phyloP scores from a whole-genome alignment of 1,140 invertebrate genomes.

The Tribolium madens region DNA sequence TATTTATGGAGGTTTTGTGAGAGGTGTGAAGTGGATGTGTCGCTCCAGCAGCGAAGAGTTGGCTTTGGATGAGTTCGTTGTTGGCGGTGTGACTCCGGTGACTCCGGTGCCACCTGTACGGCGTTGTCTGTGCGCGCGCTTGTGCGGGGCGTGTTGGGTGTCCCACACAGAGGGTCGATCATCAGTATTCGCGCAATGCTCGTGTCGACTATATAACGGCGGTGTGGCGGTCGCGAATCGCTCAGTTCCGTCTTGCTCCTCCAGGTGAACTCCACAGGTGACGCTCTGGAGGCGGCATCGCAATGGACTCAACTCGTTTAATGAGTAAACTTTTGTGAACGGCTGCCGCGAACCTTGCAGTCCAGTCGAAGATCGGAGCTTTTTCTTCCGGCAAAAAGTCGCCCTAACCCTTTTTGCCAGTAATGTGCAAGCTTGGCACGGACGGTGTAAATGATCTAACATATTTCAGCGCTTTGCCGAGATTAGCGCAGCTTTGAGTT shows the following conservation, averaged over 20 bases:
- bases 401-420: slow-evolving; percentile 8
- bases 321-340: not conserved
- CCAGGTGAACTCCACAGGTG: slow-evolving; percentile 56
- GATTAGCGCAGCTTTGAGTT: slow-evolving; percentile 46
- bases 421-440: slow-evolving; percentile 54
- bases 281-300: not conserved
- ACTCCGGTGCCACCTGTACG: slow-evolving; percentile 61
- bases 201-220: slow-evolving; percentile 62
- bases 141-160: slow-evolving; percentile 54
- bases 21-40: not conserved
- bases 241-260: slow-evolving; percentile 54
- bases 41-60: not conserved
- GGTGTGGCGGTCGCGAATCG: slow-evolving; percentile 54
- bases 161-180: slow-evolving; percentile 59
- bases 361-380: not conserved
- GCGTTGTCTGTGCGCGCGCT: slow-evolving; percentile 52
- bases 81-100: slow-evolving; percentile 33
- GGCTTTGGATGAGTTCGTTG: slow-evolving; percentile 2
- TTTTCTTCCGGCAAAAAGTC: slow-evolving; percentile 8
- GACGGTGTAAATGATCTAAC: slow-evolving; percentile 56
- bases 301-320: not conserved
- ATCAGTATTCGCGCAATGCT: slow-evolving; percentile 62
- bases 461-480: slow-evolving; percentile 53
- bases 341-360: not conserved
- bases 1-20: not conserved